These are phyloP conservation scores for Pyrgilauda ruficollis DNA, from an alignment of 2,113 vertebrate species.

Conservation along the genomic window DNA sequence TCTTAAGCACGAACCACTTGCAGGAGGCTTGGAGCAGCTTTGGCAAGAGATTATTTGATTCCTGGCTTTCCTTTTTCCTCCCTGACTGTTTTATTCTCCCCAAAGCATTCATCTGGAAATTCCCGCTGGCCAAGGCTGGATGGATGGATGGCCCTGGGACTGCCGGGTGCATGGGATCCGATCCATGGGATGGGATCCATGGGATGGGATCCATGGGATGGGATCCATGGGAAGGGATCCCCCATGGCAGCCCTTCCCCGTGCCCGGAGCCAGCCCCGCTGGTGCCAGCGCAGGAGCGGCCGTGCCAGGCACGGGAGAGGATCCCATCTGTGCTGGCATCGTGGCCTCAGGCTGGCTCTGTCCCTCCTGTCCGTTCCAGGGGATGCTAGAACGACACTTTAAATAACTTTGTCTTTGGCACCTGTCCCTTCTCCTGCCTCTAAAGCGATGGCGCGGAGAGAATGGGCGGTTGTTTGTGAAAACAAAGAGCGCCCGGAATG, in stretches of 20 bases:
- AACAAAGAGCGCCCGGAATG: background rate
- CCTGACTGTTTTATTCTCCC: background rate
- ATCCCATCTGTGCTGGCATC: background rate
- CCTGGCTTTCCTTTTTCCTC: background rate
- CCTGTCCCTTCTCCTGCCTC: background rate
- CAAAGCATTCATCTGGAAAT: background rate
- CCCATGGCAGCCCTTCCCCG: fast-evolving
- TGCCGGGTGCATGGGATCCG: background rate
- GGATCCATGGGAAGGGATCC: background rate
- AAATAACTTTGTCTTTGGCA: constrained; percentile 4
- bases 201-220: too few species aligned
- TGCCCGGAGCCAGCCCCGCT: background rate
- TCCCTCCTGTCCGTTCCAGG: background rate
- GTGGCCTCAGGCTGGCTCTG: background rate
- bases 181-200: background rate
- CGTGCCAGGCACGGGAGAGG: background rate
- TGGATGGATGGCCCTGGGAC: background rate
- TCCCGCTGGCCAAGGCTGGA: background rate
- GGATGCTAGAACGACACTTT: background rate
- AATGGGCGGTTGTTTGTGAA: background rate
- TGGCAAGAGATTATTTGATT: background rate
- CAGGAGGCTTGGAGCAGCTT: background rate
- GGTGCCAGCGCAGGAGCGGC: background rate
- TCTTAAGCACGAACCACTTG: background rate
- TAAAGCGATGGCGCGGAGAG: background rate